Percentiles rank a stretch among this genome's conserved stretches.
These are phyloP conservation scores for Loris lydekkerianus DNA, from an alignment of 2,797 vertebrate genomes.

Conservation along the genomic window DNA sequence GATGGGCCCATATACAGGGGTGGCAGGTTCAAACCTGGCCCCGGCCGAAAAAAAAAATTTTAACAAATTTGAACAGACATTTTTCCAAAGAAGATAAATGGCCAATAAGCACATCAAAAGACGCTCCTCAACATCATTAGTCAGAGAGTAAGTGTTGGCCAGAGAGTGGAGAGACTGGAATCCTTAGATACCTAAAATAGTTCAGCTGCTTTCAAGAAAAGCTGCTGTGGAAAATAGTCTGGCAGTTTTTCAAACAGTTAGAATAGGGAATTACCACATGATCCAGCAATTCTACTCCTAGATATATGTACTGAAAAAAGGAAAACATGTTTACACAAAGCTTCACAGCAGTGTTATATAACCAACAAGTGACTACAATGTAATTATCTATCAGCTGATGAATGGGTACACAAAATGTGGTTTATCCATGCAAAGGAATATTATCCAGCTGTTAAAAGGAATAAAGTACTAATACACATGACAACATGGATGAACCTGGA, in stretches of 20 bases:
- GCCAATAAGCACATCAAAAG: neutral
- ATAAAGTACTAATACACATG: neutral
- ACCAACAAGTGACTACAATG: neutral
- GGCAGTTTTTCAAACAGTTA: neutral
- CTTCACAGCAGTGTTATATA: neutral
- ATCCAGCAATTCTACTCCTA: neutral
- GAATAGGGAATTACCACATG: neutral
- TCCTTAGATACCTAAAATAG: neutral
- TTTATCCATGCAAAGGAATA: neutral
- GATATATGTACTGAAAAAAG: neutral
- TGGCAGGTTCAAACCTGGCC: no score
- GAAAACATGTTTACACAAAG: neutral
- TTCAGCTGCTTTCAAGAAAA: no score
- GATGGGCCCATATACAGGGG: no score
- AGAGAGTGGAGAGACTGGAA: neutral
- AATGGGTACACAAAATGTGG: neutral
- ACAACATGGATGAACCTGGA: neutral
- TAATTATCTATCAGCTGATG: neutral
- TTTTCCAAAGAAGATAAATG: constrained; percentile 34
- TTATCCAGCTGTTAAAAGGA: neutral
- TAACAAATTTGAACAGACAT: neutral
- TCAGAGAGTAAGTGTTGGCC: neutral
- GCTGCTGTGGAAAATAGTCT: neutral
- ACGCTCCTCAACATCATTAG: neutral
- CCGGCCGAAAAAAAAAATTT: neutral